phyloP scores from a whole-genome alignment of 2,797 vertebrate genomes.

The Pampus argenteus region DNA sequence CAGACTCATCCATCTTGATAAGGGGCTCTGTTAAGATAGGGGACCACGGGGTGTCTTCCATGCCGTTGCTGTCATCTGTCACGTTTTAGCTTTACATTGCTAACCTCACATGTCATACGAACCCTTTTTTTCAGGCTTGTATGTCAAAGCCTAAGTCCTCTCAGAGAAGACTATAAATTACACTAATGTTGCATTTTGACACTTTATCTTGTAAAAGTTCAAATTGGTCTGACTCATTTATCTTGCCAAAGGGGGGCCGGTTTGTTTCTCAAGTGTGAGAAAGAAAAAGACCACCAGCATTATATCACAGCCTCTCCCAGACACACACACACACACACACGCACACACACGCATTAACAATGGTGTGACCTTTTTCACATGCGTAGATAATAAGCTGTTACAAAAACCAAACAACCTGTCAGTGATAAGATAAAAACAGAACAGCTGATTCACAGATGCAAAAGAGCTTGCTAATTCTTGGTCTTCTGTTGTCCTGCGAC shows the following conservation, averaged over 20 bases:
- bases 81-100: constrained; percentile 25
- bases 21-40: constrained; percentile 69
- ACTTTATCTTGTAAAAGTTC: constrained; percentile 45
- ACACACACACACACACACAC: constrained; percentile 37
- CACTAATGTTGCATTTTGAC: constrained; percentile 19
- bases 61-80: constrained; percentile 78
- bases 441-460: constrained; percentile 71
- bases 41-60: constrained; percentile 73
- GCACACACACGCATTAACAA: constrained; percentile 39
- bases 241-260: constrained; percentile 40
- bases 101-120: constrained; percentile 8
- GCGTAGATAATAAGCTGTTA: constrained; percentile 80
- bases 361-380: constrained; percentile 71
- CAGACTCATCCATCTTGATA: constrained; percentile 80
- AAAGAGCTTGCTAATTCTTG: constrained; percentile 31
- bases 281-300: constrained; percentile 72
- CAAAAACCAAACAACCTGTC: constrained; percentile 85
- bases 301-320: constrained; percentile 34
- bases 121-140: constrained; percentile 2
- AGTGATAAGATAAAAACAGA: constrained; percentile 81
- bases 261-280: constrained; percentile 72
- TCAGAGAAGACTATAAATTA: not conserved
- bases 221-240: constrained; percentile 57
- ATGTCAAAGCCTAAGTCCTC: constrained; percentile 5
- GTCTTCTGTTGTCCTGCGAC: constrained; percentile 6